Evolutionary conservation across 2,888 invertebrate species (phyloP), one percentile per base, ranked within the genome.

Genomic region (Hydropsyche betteni): DNA sequence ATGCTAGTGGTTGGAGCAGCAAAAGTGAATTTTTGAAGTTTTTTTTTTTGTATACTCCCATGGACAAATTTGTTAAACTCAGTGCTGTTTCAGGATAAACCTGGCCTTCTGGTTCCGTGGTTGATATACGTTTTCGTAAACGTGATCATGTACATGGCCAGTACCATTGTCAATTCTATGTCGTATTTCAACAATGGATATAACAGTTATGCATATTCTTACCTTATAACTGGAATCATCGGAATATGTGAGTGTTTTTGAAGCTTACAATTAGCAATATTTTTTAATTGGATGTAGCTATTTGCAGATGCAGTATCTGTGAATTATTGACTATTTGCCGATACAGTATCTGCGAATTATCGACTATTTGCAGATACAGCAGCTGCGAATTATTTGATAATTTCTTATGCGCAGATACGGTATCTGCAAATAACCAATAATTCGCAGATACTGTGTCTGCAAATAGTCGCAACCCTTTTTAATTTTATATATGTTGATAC

Each of bases 101-200:
- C 55, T 12, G 33, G 16, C 4, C 38, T 14, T 10, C 38, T 73
- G 8, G 5, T 38, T n/a, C 73, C 73, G 12, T 73, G 73, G 73
- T 5, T 61, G 58, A 38, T 36, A 6, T 73, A 38, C 44, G 61
- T 55, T 3, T 24, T 52, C 36, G 10, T 73, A 12, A 34, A 58
- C 44, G 16, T 61, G 8, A 5, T 58, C 5, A 16, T 61, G 12
- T 24, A 44, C 10, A 1, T 73, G 2, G 24, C 61, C 38, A 10
- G 16, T 24, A 14, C 14, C 0, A 38, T 73, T 7, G 58, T 73
- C 44, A 38, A n/a, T 50, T n/a, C 53, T 24, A 38, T 53, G 33
- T 24, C 24, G 44, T 52, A 55, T 12, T 12, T 55, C 12, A 1
- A 3, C 24, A 36, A 5, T 55, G n/a, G 36, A 36, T 1, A 36